Conservation (phyloP, 2,113 vertebrate genomes). For the Scomber scombrus region DNA sequence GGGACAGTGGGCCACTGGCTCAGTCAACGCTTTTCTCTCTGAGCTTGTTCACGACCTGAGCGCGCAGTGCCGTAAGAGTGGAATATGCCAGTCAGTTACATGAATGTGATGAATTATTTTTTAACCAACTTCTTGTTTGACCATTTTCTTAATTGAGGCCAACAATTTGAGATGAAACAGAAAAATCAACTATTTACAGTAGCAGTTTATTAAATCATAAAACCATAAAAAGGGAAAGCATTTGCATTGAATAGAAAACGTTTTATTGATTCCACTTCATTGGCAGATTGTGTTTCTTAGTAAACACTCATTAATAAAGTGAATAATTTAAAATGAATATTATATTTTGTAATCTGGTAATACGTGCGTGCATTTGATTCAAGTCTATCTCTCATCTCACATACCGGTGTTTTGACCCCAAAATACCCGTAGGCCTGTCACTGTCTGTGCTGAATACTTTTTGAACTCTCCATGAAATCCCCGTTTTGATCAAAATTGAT, state of each 20-base stretch:
- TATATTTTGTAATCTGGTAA: neutral
- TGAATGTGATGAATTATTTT: neutral
- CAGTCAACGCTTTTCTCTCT: conserved; percentile 40
- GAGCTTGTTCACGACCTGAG: conserved; percentile 22
- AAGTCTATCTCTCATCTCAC: neutral
- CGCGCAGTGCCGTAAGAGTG: neutral
- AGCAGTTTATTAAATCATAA: no score
- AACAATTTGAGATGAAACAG: neutral
- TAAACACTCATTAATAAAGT: neutral
- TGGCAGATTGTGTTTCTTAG: neutral
- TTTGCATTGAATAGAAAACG: neutral
- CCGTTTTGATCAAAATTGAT: conserved; percentile 9
- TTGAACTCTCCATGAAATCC: neutral
- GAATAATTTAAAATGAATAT: neutral
- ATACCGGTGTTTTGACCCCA: neutral
- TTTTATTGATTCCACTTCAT: neutral
- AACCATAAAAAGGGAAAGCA: neutral
- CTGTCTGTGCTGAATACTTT: neutral
- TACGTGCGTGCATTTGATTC: neutral
- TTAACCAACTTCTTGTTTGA: neutral
- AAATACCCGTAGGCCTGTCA: conserved; percentile 1
- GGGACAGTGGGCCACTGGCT: conserved; percentile 77
- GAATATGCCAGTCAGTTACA: neutral
- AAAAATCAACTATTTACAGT: no score
- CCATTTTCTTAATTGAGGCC: neutral